A percentile compares a stretch with the other conserved stretches of the same genome.
phyloP scores from a whole-genome alignment of 2,888 invertebrate species.

The Subacronicta megacephala region DNA sequence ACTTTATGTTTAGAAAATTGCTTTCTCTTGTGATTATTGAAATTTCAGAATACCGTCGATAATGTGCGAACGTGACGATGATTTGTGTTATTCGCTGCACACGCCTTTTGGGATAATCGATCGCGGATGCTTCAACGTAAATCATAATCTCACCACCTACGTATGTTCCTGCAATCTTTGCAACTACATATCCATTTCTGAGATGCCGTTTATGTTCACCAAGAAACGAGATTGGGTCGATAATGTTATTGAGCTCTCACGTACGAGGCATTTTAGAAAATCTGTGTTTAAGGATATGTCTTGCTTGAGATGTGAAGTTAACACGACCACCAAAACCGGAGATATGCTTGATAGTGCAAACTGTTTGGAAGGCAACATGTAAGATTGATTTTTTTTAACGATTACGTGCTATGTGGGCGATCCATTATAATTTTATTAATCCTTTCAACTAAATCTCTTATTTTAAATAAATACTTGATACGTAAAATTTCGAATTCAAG shows the following conservation, averaged over 20 bases:
- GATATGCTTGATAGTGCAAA: slow-evolving; percentile 64
- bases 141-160: slow-evolving; percentile 72
- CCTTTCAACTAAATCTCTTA: too few species aligned
- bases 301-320: slow-evolving; percentile 79
- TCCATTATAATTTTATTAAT: too few species aligned
- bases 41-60: slow-evolving; percentile 71
- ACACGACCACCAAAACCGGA: slow-evolving; percentile 60
- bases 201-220: slow-evolving; percentile 76
- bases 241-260: slow-evolving; percentile 77
- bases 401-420: too few species aligned
- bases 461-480: too few species aligned
- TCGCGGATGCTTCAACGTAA: slow-evolving; percentile 77
- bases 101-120: slow-evolving; percentile 81
- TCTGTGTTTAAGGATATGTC: slow-evolving; percentile 76
- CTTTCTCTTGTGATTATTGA: slow-evolving; percentile 47
- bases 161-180: slow-evolving; percentile 83
- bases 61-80: slow-evolving; percentile 69
- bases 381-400: slow-evolving; percentile 55
- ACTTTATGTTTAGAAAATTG: slow-evolving; percentile 37
- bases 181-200: slow-evolving; percentile 77
- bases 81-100: slow-evolving; percentile 78
- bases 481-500: too few species aligned
- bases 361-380: slow-evolving; percentile 80
- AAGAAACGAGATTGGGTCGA: slow-evolving; percentile 74
- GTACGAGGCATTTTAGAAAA: slow-evolving; percentile 71